Base-by-base conservation (phyloP, 1,140 invertebrate genomes). In the Bombus polaris region DNA sequence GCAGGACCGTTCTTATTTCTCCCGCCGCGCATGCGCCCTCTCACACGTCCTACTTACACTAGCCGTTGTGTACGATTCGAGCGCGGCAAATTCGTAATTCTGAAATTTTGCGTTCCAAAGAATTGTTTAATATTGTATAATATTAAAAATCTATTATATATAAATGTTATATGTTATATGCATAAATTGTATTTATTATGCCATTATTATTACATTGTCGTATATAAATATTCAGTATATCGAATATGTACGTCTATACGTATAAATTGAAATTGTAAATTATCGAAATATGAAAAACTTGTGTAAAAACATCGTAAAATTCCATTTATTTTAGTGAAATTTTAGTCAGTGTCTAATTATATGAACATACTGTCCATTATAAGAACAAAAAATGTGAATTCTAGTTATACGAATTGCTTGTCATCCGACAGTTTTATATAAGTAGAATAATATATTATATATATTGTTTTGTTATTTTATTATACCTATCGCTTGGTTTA, bases 1-100 rank as follows among this genome's bases (percentile, higher is more conserved):
- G 25, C 28, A 73, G 81, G 53, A n/a, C n/a, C 42, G 76, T 65
- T 85, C 88, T 86, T 79, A 66, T 84, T 87, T 87, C 86, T 87
- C 86, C 86, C 87, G 88, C 75, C 85, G 81, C 80, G 82, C 83
- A 53, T 75, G 86, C 83, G 88, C 59, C 68, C 53, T 81, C 62
- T 57, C 32, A 47, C 70, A 71, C 57, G 15, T 47, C 5, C 37
- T 37, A 68, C 76, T 28, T 44, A 65, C 70, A 59, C 25, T 62
- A 83, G 18, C 65, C 25, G 18, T 15, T 42, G 2, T 25, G 44
- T 28, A 22, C 32, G 6, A 32, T 70, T 32, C 8, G 22, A 32
- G 5, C 53, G 86, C 88, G 65, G 62, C 59, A 85, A 70, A 44
- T 87, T 85, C 37, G 75, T 76, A 83, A 59, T 1, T 70, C 6